Conservation (phyloP, 1,140 invertebrate species). For the Anagrus nilaparvatae region DNA sequence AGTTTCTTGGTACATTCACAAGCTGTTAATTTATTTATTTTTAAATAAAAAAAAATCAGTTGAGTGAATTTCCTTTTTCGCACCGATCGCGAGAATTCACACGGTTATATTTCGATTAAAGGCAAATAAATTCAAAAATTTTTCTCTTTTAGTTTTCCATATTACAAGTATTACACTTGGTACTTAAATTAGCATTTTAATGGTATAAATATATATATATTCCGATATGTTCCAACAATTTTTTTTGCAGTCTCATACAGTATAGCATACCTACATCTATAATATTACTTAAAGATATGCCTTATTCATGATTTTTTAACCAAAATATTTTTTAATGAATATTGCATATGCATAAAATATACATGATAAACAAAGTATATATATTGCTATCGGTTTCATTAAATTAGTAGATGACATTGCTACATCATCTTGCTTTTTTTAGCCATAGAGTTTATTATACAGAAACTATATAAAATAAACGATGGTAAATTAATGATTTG, state of each 20-base stretch:
- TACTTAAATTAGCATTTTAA: constrained; percentile 12
- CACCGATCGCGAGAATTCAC: background rate
- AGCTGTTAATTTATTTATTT: no score
- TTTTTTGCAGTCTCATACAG: constrained; percentile 8
- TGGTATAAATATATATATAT: constrained; percentile 4
- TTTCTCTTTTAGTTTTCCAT: background rate
- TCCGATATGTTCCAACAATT: constrained; percentile 2
- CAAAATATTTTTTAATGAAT: constrained; percentile 12
- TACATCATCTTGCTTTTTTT: constrained; percentile 6
- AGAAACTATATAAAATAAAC: constrained; percentile 11
- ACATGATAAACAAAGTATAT: no score
- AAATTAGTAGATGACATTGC: constrained; percentile 11
- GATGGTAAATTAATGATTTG: constrained; percentile 12
- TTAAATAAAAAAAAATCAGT: no score
- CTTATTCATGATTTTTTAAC: constrained; percentile 3
- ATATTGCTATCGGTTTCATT: constrained; percentile 14
- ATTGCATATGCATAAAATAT: no score
- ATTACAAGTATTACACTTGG: background rate
- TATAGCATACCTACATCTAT: no score
- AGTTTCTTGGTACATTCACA: no score
- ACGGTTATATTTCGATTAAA: background rate
- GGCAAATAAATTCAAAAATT: background rate
- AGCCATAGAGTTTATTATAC: no score
- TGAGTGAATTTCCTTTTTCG: no score
- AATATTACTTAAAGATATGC: no score